Evolutionary conservation across 2,113 vertebrate species (phyloP).

Genomic region (Syngnathoides biaculeatus): DNA sequence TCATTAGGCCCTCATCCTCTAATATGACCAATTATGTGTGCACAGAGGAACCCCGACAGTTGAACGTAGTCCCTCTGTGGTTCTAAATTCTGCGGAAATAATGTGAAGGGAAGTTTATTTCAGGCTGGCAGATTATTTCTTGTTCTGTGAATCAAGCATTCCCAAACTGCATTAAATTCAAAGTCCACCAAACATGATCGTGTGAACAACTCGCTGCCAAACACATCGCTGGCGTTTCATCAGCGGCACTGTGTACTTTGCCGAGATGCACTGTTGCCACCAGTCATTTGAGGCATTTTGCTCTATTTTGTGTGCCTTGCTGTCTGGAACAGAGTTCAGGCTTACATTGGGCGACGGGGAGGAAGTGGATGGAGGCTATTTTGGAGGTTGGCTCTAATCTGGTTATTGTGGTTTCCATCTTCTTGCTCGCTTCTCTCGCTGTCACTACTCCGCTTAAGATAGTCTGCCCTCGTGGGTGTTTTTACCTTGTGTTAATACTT

Average conservation of each 20-base stretch:
- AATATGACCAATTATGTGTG: too few relatives aligned
- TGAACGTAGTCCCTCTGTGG: too few relatives aligned
- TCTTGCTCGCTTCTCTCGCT: constrained; percentile 22
- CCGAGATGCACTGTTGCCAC: background rate
- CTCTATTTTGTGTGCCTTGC: constrained; percentile 31
- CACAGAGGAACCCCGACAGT: too few relatives aligned
- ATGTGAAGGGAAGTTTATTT: too few relatives aligned
- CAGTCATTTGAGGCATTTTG: background rate
- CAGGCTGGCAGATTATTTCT: too few relatives aligned
- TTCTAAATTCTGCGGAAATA: too few relatives aligned
- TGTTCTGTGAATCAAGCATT: too few relatives aligned
- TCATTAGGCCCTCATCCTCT: too few relatives aligned
- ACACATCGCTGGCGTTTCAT: background rate
- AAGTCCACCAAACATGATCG: background rate
- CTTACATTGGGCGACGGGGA: constrained; percentile 29
- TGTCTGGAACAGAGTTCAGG: constrained; percentile 39
- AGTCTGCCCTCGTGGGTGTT: constrained; percentile 4
- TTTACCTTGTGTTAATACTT: background rate
- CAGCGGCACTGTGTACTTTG: background rate
- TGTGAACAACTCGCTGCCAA: background rate
- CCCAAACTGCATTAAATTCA: background rate
- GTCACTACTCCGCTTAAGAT: constrained; percentile 18
- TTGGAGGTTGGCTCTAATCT: constrained; percentile 54
- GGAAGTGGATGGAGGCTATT: constrained; percentile 59
- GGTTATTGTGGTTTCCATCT: constrained; percentile 54